These are phyloP conservation scores for Nannoperca obscura DNA, from an alignment of 2,797 vertebrate species.

Conservation along the genomic window DNA sequence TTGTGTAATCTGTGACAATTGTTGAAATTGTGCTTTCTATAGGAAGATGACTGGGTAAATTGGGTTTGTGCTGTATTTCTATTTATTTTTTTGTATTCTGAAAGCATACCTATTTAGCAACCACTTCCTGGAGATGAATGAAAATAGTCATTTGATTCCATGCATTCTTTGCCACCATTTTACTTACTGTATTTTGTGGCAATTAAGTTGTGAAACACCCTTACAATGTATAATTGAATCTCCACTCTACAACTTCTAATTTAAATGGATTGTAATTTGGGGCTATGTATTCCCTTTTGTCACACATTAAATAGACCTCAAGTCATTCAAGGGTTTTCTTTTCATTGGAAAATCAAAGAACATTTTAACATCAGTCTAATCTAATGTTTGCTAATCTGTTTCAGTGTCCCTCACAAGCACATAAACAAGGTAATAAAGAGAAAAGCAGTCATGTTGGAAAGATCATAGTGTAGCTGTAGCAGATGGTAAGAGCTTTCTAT, in stretches of 20 bases:
- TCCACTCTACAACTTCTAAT: constrained; percentile 21
- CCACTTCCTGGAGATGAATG: background rate
- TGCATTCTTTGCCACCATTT: background rate
- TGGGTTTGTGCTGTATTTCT: background rate
- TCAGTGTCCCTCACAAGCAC: constrained; percentile 10
- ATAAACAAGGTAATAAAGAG: constrained; percentile 27
- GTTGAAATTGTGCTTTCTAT: background rate
- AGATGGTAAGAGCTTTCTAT: constrained; percentile 19
- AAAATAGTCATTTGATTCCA: background rate
- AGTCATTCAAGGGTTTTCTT: constrained; percentile 29
- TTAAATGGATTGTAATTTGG: constrained; percentile 35
- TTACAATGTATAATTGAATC: constrained; percentile 11
- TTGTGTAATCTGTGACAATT: constrained; percentile 2
- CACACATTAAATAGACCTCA: constrained; percentile 32
- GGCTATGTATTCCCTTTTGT: constrained; percentile 35
- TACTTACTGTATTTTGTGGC: constrained; percentile 11
- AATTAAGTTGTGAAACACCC: constrained; percentile 23
- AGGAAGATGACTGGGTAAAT: background rate
- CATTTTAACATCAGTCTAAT: constrained; percentile 30
- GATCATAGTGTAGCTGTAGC: constrained; percentile 1
- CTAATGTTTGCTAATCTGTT: constrained; percentile 36
- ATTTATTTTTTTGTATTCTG: constrained; percentile 1
- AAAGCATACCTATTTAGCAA: background rate
- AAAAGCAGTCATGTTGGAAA: constrained; percentile 19
- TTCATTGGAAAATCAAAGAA: constrained; percentile 45